Conservation (phyloP, 2,113 vertebrate genomes). For the Hoplias malabaricus region DNA sequence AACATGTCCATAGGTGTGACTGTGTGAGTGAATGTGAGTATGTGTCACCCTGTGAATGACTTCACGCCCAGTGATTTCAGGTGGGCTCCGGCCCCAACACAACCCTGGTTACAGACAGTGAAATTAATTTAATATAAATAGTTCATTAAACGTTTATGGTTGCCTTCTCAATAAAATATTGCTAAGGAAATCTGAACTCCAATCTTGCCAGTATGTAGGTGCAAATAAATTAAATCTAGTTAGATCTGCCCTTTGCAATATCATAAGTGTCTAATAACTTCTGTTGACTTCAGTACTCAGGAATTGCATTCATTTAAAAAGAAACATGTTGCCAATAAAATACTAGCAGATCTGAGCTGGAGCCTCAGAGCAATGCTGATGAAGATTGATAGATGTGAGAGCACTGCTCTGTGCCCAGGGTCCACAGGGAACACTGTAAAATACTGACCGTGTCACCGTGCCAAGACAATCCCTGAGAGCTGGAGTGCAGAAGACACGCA, state of each 20-base stretch:
- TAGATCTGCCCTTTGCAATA: neutral
- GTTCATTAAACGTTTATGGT: no score
- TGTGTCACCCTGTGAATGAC: no score
- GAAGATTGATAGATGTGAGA: constrained; percentile 36
- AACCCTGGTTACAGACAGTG: no score
- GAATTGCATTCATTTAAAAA: constrained; percentile 39
- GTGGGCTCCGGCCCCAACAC: no score
- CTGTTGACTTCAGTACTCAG: neutral
- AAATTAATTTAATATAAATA: no score
- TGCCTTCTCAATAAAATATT: no score
- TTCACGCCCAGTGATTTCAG: no score
- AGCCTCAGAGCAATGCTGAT: constrained; percentile 39
- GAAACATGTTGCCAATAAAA: constrained; percentile 28
- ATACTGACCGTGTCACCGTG: constrained; percentile 39
- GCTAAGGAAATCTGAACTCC: no score
- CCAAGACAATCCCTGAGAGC: constrained; percentile 19
- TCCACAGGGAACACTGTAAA: constrained; percentile 46
- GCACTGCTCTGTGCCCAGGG: neutral
- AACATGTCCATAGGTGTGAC: no score
- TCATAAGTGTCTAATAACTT: neutral
- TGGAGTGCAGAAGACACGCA: neutral
- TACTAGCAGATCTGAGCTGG: neutral
- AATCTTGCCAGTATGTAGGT: no score
- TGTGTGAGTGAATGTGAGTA: no score
- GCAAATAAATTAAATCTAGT: neutral